Evolutionary conservation across 2,797 vertebrate species (phyloP), one percentile per base, ranked within the genome.

Genomic region (Chaenodraco wilsoni): DNA sequence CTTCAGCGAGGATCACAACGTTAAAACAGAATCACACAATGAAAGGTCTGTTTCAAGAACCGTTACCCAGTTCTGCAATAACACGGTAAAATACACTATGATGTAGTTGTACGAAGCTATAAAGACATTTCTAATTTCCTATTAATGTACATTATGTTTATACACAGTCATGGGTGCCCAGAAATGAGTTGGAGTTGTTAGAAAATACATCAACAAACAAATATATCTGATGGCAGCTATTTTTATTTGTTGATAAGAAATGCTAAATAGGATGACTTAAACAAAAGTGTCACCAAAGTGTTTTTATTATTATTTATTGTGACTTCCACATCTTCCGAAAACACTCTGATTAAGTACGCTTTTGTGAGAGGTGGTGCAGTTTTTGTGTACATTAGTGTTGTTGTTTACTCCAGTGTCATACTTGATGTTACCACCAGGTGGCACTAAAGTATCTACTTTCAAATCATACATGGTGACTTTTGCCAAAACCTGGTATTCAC

Each of bases 1-100:
- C 97, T 91, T 59, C 5, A 79, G 12, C 3, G 33, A 76, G 2
- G 65, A 45, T 9, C 19, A 52, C 3, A 57, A 41, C 0, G 1
- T 69, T 33, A 51, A 37, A 33, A 16, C 13, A 37, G 9, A 14
- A n/a, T 5, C 3, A 54, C 51, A 70, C 37, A 16, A 14, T 55
- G 33, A 37, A 37, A 37, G 33, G 41, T 44, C 5, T 11, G 33
- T 49, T 49, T 58, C 6, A 12, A 40, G 49, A 6, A 10, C 21
- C 15, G 7, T 37, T 17, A 12, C 17, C 40, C 27, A 9, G 23
- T 37, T 54, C 21, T 3, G 49, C n/a, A 19, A 19, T 23, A 45
- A 45, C 23, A 66, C 23, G 15, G 3, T 59, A 14, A 56, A 12
- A 49, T 54, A 33, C 9, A 8, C 23, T 46, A 11, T 43, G 31